Percentiles rank a stretch among this genome's conserved stretches.
Evolutionary conservation across 2,113 vertebrate genomes (phyloP).

Genomic region (western clawed frog (Xenopus tropicalis)): DNA sequence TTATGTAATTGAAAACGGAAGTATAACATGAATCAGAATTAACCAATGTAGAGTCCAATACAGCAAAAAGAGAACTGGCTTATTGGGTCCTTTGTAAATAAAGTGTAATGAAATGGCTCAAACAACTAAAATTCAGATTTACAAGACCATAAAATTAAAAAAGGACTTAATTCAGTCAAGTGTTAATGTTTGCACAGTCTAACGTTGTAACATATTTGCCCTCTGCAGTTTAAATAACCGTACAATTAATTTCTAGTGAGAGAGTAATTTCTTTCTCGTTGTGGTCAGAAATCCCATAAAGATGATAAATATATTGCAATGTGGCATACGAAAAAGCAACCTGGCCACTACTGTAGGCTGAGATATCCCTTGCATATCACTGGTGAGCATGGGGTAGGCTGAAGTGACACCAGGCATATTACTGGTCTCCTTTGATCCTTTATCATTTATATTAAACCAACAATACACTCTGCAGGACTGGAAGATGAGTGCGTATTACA

Average conservation of each 20-base stretch:
- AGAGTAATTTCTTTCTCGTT: conserved; percentile 53
- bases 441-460: conserved; percentile 66
- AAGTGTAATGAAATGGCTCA: conserved; percentile 51
- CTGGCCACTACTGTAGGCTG: conserved; percentile 36
- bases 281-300: conserved; percentile 3
- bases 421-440: conserved; percentile 57
- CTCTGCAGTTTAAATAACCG: conserved; percentile 44
- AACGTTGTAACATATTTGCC: conserved; percentile 44
- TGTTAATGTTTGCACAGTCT: conserved; percentile 50
- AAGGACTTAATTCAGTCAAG: conserved; percentile 53
- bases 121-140: conserved; percentile 47
- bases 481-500: conserved; percentile 62
- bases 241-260: conserved; percentile 33
- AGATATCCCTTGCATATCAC: conserved; percentile 57
- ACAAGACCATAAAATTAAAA: conserved; percentile 47
- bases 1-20: neutral
- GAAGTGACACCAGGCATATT: conserved; percentile 57
- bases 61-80: conserved; percentile 42
- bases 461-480: conserved; percentile 60
- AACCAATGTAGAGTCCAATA: conserved; percentile 47
- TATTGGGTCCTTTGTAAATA: conserved; percentile 51
- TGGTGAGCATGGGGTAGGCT: conserved; percentile 50
- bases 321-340: conserved; percentile 49
- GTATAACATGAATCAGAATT: conserved; percentile 48
- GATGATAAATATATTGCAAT: neutral